A percentile compares a stretch with the other conserved stretches of the same genome.
Evolutionary conservation across 2,113 vertebrate species (phyloP).

Genomic region (Centrocercus urophasianus): DNA sequence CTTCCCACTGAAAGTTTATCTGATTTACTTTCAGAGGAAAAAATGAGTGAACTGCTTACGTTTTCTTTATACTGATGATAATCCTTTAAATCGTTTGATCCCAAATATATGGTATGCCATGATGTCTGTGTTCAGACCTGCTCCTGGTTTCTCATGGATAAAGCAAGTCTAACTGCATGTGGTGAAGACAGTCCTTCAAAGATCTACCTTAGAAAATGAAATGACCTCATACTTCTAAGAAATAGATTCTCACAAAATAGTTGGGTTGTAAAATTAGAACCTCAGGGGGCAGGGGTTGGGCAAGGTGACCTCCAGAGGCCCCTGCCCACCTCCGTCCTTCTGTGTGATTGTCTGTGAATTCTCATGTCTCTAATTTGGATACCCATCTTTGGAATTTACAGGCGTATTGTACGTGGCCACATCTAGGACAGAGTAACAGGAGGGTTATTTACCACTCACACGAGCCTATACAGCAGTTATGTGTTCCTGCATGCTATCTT

Average conservation of each 20-base stretch:
- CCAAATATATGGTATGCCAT: not conserved
- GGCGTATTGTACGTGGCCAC: not conserved
- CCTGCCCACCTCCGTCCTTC: not conserved
- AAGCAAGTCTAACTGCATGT: not conserved
- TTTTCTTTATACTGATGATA: not conserved
- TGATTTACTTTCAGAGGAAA: not conserved
- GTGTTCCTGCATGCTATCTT: not conserved
- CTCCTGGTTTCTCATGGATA: fast-evolving
- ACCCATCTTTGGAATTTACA: not conserved
- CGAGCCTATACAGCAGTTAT: not conserved
- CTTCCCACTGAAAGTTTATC: not conserved
- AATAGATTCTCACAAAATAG: not conserved
- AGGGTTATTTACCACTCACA: not conserved
- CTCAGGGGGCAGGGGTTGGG: not conserved
- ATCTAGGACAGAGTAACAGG: not conserved
- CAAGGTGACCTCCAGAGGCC: not conserved
- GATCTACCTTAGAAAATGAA: not conserved
- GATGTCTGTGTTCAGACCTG: not conserved
- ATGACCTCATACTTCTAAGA: not conserved
- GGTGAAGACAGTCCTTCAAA: not conserved
- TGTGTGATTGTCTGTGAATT: not conserved
- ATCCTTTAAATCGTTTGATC: not conserved
- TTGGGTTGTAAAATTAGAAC: not conserved
- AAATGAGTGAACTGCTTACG: not conserved
- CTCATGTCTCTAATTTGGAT: not conserved